Evolutionary conservation across 2,113 vertebrate species (phyloP).

Genomic region (Hymenochirus boettgeri): DNA sequence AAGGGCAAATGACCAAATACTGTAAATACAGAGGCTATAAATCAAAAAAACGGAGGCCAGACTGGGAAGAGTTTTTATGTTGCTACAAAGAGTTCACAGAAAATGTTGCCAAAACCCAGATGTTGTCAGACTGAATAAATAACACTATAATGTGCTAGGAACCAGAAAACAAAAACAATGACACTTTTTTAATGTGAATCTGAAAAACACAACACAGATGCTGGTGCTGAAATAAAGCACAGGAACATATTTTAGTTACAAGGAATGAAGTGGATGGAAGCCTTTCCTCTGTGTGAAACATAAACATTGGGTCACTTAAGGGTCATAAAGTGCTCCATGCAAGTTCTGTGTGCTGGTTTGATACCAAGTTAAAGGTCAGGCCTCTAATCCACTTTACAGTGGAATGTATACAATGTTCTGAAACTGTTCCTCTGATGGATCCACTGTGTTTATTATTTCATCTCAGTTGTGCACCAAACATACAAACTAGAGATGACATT

Average conservation of each 20-base stretch:
- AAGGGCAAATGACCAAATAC: no score
- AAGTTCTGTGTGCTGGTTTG: constrained; percentile 25
- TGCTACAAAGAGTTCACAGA: constrained; percentile 25
- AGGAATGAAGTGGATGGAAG: constrained; percentile 37
- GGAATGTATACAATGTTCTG: constrained; percentile 40
- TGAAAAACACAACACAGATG: constrained; percentile 35
- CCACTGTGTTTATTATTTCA: constrained; percentile 33
- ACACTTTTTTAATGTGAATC: constrained; percentile 41
- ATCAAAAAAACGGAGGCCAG: background rate
- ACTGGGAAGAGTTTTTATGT: constrained; percentile 2
- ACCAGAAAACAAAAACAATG: constrained; percentile 39
- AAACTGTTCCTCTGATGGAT: constrained; percentile 38
- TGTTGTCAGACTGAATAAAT: constrained; percentile 34
- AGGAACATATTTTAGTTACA: constrained; percentile 34
- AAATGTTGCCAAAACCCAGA: constrained; percentile 29
- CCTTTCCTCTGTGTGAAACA: constrained; percentile 32
- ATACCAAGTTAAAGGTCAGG: constrained; percentile 39
- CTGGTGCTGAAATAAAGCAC: constrained; percentile 7
- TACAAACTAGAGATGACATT: constrained; percentile 17
- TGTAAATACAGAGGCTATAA: background rate
- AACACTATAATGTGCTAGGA: constrained; percentile 37
- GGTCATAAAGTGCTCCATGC: constrained; percentile 37
- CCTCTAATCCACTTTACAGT: constrained; percentile 32
- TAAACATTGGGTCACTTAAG: constrained; percentile 42
- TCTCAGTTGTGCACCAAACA: constrained; percentile 28